These are phyloP conservation scores for Aulostomus chinensis DNA, from an alignment of 2,797 vertebrate species.

Conservation along the genomic window DNA sequence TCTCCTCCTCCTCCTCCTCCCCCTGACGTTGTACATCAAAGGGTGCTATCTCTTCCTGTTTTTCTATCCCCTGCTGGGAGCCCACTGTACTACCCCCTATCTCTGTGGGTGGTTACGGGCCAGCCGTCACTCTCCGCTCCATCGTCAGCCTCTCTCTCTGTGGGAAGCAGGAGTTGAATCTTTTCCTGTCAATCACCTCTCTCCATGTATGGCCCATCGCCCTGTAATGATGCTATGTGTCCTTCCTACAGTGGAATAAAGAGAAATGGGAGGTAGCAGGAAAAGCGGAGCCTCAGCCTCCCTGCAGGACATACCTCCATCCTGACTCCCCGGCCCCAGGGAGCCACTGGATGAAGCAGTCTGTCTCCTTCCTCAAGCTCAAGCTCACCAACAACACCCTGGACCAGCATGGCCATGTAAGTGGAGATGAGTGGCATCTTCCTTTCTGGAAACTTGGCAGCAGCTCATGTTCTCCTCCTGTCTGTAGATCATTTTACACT, in stretches of 20 bases:
- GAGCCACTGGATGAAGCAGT: slow-evolving; percentile 94
- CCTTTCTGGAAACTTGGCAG: too few species aligned
- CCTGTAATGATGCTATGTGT: slow-evolving; percentile 24
- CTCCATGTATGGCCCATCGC: slow-evolving; percentile 19
- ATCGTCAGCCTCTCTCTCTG: slow-evolving; percentile 14
- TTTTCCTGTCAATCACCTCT: slow-evolving; percentile 27
- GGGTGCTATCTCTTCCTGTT: slow-evolving; percentile 84
- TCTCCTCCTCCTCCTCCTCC: background rate
- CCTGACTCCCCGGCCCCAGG: slow-evolving; percentile 91
- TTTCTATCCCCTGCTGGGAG: slow-evolving; percentile 80
- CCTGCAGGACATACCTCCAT: slow-evolving; percentile 90
- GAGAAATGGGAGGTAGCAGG: slow-evolving; percentile 93
- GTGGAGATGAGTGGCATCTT: too few species aligned
- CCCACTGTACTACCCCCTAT: slow-evolving; percentile 62
- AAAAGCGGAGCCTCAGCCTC: slow-evolving; percentile 91
- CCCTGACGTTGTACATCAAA: slow-evolving; percentile 78
- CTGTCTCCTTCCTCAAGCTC: slow-evolving; percentile 90
- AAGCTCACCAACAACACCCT: slow-evolving; percentile 95
- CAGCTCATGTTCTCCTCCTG: background rate
- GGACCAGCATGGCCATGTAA: slow-evolving; percentile 91
- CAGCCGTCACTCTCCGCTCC: slow-evolving; percentile 39
- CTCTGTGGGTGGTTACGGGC: slow-evolving; percentile 70
- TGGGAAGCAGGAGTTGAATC: slow-evolving; percentile 33
- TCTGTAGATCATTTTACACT: slow-evolving; percentile 90
- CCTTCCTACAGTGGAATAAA: slow-evolving; percentile 87